A percentile compares a stretch with the other conserved stretches of the same genome.
These are phyloP conservation scores for Marasmarcha lunaedactyla DNA, from an alignment of 2,888 invertebrate genomes.

Conservation along the genomic window DNA sequence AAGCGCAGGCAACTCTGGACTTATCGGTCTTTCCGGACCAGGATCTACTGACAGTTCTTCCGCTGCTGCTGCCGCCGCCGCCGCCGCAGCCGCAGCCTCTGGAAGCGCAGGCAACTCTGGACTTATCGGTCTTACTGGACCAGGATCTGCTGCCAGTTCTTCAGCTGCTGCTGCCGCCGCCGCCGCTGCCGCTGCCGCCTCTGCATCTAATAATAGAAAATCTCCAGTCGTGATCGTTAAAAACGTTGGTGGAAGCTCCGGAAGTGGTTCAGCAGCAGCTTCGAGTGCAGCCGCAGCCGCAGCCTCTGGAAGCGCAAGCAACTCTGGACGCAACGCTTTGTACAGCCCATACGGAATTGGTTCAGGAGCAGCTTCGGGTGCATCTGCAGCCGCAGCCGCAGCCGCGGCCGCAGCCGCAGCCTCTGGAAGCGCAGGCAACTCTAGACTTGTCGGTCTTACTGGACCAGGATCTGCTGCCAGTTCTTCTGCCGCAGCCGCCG, in stretches of 20 bases:
- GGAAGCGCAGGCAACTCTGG: not conserved
- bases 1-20: not conserved
- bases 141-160: constrained; percentile 4
- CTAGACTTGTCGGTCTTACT: too few species aligned
- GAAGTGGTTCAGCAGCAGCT: not conserved
- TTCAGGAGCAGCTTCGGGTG: not conserved
- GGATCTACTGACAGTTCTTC: not conserved
- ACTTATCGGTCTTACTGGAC: not conserved
- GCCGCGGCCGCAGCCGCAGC: constrained; percentile 4
- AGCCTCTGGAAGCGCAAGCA: not conserved
- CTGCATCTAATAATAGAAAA: not conserved
- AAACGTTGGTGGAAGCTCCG: too few species aligned
- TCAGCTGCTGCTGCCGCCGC: constrained; percentile 1
- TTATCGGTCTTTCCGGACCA: not conserved
- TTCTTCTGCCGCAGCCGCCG: not conserved
- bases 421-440: too few species aligned
- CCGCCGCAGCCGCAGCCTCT: not conserved
- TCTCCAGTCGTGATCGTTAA: too few species aligned
- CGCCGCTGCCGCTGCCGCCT: constrained; percentile 1
- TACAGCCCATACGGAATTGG: not conserved
- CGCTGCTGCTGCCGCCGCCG: too few species aligned
- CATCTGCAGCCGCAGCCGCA: constrained; percentile 6
- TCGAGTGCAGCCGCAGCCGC: not conserved
- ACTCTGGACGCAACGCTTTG: not conserved
- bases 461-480: not conserved